Conservation (phyloP, 2,888 invertebrate species). For the Leptinotarsa haldemani region DNA sequence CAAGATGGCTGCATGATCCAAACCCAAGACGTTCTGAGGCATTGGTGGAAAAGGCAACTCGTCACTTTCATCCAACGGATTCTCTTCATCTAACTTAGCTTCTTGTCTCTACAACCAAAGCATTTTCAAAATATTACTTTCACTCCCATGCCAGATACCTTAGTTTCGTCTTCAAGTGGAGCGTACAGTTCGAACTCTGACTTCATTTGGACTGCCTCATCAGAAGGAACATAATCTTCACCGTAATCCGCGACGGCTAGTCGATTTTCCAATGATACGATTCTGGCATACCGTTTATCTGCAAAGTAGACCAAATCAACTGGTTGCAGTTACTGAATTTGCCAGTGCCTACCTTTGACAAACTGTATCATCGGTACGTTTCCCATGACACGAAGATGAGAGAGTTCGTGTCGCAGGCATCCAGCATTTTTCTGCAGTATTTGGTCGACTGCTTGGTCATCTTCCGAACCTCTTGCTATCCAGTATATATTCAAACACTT, state of each 20-base stretch:
- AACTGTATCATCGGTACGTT: conserved; percentile 80
- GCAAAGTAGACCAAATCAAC: conserved; percentile 39
- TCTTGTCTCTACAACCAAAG: conserved; percentile 43
- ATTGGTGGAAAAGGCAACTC: conserved; percentile 74
- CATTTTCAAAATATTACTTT: conserved; percentile 7
- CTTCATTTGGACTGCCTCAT: conserved; percentile 58
- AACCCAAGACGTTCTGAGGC: conserved; percentile 77
- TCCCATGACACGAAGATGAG: conserved; percentile 79
- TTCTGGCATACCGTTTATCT: conserved; percentile 71
- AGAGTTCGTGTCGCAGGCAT: conserved; percentile 77
- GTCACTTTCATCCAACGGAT: conserved; percentile 46
- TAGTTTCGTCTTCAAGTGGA: conserved; percentile 68
- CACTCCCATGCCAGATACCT: conserved; percentile 58
- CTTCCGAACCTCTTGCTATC: conserved; percentile 69
- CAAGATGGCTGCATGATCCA: conserved; percentile 77
- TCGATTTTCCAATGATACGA: conserved; percentile 72
- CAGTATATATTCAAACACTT: conserved; percentile 78
- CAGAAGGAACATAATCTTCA: conserved; percentile 71
- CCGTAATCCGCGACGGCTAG: conserved; percentile 76
- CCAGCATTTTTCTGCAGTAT: conserved; percentile 71
- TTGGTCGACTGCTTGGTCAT: conserved; percentile 69
- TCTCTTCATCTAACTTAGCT: conserved; percentile 51
- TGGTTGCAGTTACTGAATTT: too few species aligned
- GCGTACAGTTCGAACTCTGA: conserved; percentile 65
- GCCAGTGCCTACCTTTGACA: conserved; percentile 70